Percentiles rank a stretch among this genome's conserved stretches.
These are phyloP conservation scores for Tenthredo notha DNA, from an alignment of 2,888 invertebrate genomes.

Conservation along the genomic window DNA sequence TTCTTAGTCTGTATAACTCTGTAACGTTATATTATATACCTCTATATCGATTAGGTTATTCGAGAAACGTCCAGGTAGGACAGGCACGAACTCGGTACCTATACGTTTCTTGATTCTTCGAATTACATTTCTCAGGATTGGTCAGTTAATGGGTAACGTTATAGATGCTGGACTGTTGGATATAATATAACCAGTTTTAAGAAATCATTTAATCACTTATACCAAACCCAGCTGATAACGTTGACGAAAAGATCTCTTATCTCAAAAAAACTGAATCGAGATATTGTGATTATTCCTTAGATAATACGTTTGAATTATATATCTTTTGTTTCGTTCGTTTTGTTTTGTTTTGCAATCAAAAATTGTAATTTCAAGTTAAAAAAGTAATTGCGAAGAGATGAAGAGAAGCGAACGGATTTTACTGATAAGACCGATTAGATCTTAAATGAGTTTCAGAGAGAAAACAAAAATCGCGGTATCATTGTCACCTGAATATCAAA, in stretches of 20 bases:
- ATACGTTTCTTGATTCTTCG: not conserved
- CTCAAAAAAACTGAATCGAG: not conserved
- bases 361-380: no score
- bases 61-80: conserved; percentile 1
- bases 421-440: no score
- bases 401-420: no score
- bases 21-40: not conserved
- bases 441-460: no score
- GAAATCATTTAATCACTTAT: not conserved
- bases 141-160: conserved; percentile 4
- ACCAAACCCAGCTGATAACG: conserved; percentile 5
- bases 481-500: not conserved
- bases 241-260: conserved; percentile 22
- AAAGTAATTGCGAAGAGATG: no score
- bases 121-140: conserved; percentile 8
- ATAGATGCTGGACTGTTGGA: conserved; percentile 31
- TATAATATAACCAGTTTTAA: not conserved
- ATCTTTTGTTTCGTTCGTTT: not conserved
- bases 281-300: not conserved
- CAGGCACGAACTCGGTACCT: conserved; percentile 2
- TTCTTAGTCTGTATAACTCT: not conserved
- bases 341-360: no score
- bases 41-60: conserved; percentile 36
- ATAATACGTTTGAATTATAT: not conserved
- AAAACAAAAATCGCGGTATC: no score